Conservation (phyloP, 2,888 invertebrate genomes). For the Tromatobia lineatoria region DNA sequence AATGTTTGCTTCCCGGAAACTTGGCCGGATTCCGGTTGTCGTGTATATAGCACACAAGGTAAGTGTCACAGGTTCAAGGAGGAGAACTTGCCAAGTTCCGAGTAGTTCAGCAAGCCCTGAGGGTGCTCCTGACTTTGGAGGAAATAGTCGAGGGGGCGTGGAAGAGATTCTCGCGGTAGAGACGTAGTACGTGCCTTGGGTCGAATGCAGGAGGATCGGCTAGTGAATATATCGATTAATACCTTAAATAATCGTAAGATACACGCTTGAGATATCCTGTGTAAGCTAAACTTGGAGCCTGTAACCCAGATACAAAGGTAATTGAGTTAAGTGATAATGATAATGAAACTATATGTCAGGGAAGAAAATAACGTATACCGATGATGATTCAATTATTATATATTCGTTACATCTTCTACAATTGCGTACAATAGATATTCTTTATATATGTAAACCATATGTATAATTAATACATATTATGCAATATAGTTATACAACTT, state of each 20-base stretch:
- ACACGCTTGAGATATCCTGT: neutral
- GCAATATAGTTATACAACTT: conserved; percentile 69
- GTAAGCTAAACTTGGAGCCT: neutral
- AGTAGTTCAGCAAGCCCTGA: conserved; percentile 1
- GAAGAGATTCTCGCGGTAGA: conserved; percentile 29
- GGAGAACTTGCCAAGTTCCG: conserved; percentile 1
- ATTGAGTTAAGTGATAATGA: too few relatives aligned
- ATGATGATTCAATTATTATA: conserved; percentile 69
- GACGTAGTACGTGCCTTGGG: conserved; percentile 36
- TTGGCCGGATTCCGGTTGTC: conserved; percentile 7
- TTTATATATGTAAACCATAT: conserved; percentile 62
- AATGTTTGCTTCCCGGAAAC: conserved; percentile 8
- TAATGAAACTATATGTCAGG: neutral
- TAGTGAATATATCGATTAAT: conserved; percentile 40
- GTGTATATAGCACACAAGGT: neutral
- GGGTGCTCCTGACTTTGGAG: conserved; percentile 36
- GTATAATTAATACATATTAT: conserved; percentile 68
- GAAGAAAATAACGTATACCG: conserved; percentile 52
- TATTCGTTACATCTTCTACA: conserved; percentile 62
- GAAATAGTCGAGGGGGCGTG: conserved; percentile 33
- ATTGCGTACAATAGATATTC: conserved; percentile 64
- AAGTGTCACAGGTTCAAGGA: conserved; percentile 18
- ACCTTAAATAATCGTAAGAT: conserved; percentile 7
- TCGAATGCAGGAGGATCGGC: conserved; percentile 9
- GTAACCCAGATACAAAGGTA: conserved; percentile 6